Conservation (phyloP, 2,888 invertebrate genomes). For the Plebejus anna region DNA sequence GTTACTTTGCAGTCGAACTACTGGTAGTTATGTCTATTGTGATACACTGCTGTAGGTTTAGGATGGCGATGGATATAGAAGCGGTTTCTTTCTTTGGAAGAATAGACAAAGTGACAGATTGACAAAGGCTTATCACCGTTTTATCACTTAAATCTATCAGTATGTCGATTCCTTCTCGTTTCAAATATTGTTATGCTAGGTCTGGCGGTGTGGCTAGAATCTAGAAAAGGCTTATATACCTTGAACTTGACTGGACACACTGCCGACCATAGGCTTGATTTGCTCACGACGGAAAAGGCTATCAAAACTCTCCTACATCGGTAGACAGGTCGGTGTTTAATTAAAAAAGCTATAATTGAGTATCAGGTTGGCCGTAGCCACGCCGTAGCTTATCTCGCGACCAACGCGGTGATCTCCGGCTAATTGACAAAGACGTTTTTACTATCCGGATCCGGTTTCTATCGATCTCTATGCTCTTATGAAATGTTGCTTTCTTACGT, state of each 20-base stretch:
- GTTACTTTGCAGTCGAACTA: too few relatives aligned
- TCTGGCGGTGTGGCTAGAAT: too few relatives aligned
- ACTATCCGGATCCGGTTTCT: neutral
- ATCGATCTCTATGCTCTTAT: slow-evolving; percentile 8
- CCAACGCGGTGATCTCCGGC: neutral
- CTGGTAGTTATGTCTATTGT: too few relatives aligned
- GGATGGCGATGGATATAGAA: too few relatives aligned
- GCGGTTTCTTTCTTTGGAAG: too few relatives aligned
- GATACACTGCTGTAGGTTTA: too few relatives aligned
- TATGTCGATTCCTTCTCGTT: too few relatives aligned
- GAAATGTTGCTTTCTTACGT: neutral
- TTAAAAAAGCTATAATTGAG: slow-evolving; percentile 2
- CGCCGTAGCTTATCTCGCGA: neutral
- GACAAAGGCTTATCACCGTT: too few relatives aligned
- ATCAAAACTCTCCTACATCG: neutral
- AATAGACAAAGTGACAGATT: too few relatives aligned
- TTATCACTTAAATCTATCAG: too few relatives aligned
- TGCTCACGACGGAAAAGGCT: neutral
- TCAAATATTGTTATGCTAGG: too few relatives aligned
- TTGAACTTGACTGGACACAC: neutral
- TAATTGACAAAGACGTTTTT: neutral
- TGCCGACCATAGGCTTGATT: neutral
- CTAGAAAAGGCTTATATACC: too few relatives aligned
- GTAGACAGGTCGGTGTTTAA: neutral
- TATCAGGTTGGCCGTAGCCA: neutral